Percentiles rank a stretch among this genome's conserved stretches.
These are phyloP conservation scores for Sicus ferrugineus DNA, from an alignment of 2,888 invertebrate genomes.

Conservation along the genomic window DNA sequence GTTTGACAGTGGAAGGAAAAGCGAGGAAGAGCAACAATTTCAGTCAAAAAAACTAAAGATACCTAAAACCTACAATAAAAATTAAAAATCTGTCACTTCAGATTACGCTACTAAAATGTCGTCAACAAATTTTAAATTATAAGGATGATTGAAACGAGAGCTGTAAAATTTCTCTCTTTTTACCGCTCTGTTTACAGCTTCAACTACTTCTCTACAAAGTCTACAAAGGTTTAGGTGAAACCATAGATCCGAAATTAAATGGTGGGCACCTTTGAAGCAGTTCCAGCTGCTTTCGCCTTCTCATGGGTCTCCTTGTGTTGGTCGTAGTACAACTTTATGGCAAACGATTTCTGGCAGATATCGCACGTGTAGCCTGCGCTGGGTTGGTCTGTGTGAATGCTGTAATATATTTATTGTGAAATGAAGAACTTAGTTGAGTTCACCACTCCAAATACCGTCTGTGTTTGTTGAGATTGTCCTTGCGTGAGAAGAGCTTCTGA, in stretches of 20 bases:
- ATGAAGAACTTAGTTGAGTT: neutral
- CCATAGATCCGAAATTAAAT: too few species aligned
- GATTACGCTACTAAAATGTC: too few species aligned
- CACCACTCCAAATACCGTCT: constrained; percentile 51
- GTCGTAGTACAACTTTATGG: constrained; percentile 73
- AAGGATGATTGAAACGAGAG: too few species aligned
- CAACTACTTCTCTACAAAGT: too few species aligned
- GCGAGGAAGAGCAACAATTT: neutral
- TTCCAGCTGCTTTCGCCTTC: constrained; percentile 44
- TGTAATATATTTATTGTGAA: constrained; percentile 41
- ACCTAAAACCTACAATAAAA: neutral
- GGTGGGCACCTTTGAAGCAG: constrained; percentile 18
- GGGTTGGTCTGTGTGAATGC: constrained; percentile 56
- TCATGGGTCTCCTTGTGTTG: constrained; percentile 70
- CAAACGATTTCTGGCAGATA: constrained; percentile 72
- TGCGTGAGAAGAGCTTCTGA: constrained; percentile 67
- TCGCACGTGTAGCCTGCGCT: constrained; percentile 70
- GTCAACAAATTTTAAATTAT: too few species aligned
- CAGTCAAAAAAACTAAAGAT: neutral
- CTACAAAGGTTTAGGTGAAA: too few species aligned
- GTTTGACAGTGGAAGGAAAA: neutral
- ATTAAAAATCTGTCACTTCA: too few species aligned
- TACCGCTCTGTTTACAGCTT: too few species aligned
- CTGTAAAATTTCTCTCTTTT: too few species aligned
- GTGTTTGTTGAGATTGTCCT: constrained; percentile 65